A percentile compares a stretch with the other conserved stretches of the same genome.
Conservation (phyloP, 1,140 invertebrate species). For the Piezodorus guildinii region DNA sequence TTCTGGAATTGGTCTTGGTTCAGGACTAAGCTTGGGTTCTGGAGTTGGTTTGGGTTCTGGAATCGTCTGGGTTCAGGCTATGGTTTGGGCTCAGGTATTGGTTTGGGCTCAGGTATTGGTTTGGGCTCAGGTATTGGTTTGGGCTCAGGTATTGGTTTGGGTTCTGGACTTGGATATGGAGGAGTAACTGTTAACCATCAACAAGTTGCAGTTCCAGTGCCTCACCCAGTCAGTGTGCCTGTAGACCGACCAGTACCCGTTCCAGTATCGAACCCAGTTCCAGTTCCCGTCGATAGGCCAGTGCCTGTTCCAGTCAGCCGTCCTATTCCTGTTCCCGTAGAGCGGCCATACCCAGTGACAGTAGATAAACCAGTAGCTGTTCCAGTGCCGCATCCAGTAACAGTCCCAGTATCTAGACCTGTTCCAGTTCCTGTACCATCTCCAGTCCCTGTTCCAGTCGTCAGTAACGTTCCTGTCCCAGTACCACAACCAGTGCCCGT, state of each 20-base stretch:
- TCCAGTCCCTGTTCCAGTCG: constrained; percentile 25
- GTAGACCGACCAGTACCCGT: constrained; percentile 27
- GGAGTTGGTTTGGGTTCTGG: not conserved
- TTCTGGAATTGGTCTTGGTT: not conserved
- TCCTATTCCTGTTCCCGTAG: constrained; percentile 18
- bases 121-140: not conserved
- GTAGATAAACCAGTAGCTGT: constrained; percentile 27
- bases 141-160: constrained; percentile 15
- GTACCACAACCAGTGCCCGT: constrained; percentile 12
- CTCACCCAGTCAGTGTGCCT: constrained; percentile 25
- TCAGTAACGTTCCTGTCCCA: constrained; percentile 19
- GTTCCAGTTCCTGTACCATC: constrained; percentile 19
- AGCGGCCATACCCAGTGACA: constrained; percentile 1
- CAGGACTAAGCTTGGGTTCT: not conserved
- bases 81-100: too few species aligned
- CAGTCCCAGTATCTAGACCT: constrained; percentile 20
- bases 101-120: not conserved
- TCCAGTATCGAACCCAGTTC: constrained; percentile 21
- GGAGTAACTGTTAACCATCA: constrained; percentile 22
- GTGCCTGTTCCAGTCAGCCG: constrained; percentile 25
- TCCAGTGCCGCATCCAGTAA: constrained; percentile 25
- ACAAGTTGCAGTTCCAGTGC: constrained; percentile 22
- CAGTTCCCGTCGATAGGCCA: constrained; percentile 26
- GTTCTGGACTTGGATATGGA: not conserved
- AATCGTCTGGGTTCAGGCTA: too few species aligned